Base-by-base conservation (phyloP, 2,888 invertebrate species). In the Epinotia nisella region DNA sequence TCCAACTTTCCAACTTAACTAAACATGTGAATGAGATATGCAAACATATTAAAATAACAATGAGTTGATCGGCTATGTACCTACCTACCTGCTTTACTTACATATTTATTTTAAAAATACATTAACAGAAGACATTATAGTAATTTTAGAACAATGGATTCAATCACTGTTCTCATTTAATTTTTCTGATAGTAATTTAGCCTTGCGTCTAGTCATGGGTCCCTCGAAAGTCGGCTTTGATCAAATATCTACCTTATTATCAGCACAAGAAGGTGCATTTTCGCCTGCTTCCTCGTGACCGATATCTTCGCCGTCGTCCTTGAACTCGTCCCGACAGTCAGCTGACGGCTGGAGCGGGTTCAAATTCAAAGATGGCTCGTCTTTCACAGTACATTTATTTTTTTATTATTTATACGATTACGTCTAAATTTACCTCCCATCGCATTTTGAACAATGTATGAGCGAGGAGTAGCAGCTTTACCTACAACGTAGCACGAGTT, bases 341-440 rank as follows among this genome's bases (percentile, higher is more conserved):
- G n/a, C n/a, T n/a, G n/a, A n/a, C n/a, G n/a, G n/a, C n/a, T n/a
- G n/a, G n/a, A n/a, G n/a, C n/a, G n/a, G n/a, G 15, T 58, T 24
- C 5, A n/a, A 58, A n/a, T 21, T 55, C 55, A 21, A 55, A 17
- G 55, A 21, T 21, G 55, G 55, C 55, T 21, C 19, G 3, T 21
- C 55, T 9, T 9, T 21, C 17, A 19, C 21, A 17, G n/a, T 55
- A 56, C 55, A 56, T n/a, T n/a, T n/a, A n/a, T n/a, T n/a, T n/a
- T 41, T 59, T 68, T 41, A 68, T 49, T 35, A 68, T 17, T 29
- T 68, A 59, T 24, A 5, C 67, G 45, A 68, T 59, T 68, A 13
- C 67, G 67, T 10, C 67, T 21, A 15, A 49, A 56, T 29, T 53
- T 35, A 29, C 58, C 59, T 17, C 56, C 56, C n/a, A 15, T 19